Evolutionary conservation across 1,140 invertebrate genomes (phyloP), one percentile per base, ranked within the genome.

Genomic region (Metaphire vulgaris): DNA sequence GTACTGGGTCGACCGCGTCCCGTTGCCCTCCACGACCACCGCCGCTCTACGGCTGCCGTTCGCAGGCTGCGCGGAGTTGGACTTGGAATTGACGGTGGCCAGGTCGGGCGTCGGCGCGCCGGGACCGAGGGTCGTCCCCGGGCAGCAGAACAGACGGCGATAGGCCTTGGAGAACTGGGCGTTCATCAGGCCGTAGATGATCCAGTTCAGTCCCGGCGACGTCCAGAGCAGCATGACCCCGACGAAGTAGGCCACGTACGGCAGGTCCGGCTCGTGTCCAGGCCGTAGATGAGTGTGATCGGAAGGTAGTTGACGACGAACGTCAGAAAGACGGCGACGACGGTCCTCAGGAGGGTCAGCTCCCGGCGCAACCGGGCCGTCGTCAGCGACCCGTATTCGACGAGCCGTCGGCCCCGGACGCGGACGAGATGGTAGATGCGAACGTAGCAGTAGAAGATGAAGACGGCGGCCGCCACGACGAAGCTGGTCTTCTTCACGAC

Each of bases 171-270:
- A 56, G 69, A 33, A 76, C 33, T 76, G 75, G 28, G n/a, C 67
- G 69, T 76, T 76, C 75, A 76, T 76, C n/a, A 76, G 26, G n/a
- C 75, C 75, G 32, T 76, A 76, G 69, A 76, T 72, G 33, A 76
- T 65, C 75, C 75, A 76, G 41, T 76, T 76, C 30, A 76, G 26
- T 26, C 32, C 33, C 1, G 68, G 31, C 14, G 75, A 76, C n/a
- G 33, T 56, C 75, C 75, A 76, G 21, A 76, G 69, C 29, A 76
- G 33, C 75, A 76, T 33, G 1, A 76, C 75, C 2, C 31, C 68
- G 16, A 70, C 28, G 31, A 76, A 33, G 69, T 76, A 76, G 68
- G 69, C 26, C n/a, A 31, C 1, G 69, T 76, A 72, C 0, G 75
- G 34, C 26, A 76, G 31, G 29, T 65, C 15, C 33, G 31, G 69